Conservation (phyloP, 2,888 invertebrate species). For the Oegoconia quadripuncta region DNA sequence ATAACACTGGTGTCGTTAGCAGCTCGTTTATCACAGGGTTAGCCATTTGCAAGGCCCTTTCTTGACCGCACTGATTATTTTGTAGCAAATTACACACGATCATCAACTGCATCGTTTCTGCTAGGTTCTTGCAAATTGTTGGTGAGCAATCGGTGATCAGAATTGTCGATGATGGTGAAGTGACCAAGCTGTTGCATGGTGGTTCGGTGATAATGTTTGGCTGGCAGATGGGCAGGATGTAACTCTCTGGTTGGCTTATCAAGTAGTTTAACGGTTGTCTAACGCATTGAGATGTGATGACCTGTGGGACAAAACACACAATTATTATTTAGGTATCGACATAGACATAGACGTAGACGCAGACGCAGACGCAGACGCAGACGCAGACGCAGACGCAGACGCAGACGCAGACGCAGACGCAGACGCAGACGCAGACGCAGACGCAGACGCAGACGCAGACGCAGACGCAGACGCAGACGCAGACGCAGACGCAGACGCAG, state of each 20-base stretch:
- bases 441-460: no score
- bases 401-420: no score
- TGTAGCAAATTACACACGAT: slow-evolving; percentile 52
- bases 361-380: no score
- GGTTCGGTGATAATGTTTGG: slow-evolving; percentile 25
- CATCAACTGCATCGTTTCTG: slow-evolving; percentile 58
- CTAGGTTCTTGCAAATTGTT: slow-evolving; percentile 51
- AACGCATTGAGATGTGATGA: slow-evolving; percentile 31
- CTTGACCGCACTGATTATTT: slow-evolving; percentile 36
- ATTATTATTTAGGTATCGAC: no score
- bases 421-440: no score
- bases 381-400: no score
- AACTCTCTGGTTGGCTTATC: slow-evolving; percentile 23
- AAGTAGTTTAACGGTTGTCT: slow-evolving; percentile 28
- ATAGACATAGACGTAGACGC: no score
- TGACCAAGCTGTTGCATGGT: slow-evolving; percentile 23
- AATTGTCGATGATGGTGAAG: slow-evolving; percentile 33
- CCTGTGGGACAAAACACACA: no score
- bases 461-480: no score
- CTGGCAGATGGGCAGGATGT: not conserved
- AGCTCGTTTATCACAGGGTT: slow-evolving; percentile 45
- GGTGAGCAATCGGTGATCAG: slow-evolving; percentile 60
- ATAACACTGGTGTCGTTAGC: slow-evolving; percentile 31
- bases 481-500: no score
- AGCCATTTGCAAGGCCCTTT: slow-evolving; percentile 39